Percentiles rank a stretch among this genome's conserved stretches.
phyloP scores from a whole-genome alignment of 1,140 invertebrate species.

The Cydia pomonella region DNA sequence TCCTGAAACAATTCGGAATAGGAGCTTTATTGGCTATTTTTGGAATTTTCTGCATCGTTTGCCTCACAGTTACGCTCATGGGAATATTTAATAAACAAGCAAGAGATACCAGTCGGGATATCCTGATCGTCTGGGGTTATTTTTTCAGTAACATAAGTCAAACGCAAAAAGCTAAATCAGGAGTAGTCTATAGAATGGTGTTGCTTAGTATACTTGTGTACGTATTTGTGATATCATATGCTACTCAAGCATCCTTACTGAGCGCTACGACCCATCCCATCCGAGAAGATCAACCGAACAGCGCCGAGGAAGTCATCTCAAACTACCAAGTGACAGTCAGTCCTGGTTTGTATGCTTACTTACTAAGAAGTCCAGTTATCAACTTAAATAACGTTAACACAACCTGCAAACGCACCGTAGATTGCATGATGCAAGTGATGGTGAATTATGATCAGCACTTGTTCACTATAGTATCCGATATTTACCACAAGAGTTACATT shows the following conservation, averaged over 20 bases:
- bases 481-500: not conserved
- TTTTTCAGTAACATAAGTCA: constrained; percentile 37
- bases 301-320: constrained; percentile 24
- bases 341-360: not conserved
- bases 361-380: not conserved
- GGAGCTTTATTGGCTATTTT: constrained; percentile 2
- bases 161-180: constrained; percentile 14
- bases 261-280: constrained; percentile 38
- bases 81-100: constrained; percentile 31
- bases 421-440: constrained; percentile 23
- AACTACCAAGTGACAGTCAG: constrained; percentile 8
- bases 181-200: constrained; percentile 33
- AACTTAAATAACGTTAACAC: not conserved
- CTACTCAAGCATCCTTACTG: constrained; percentile 36
- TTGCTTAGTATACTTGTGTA: constrained; percentile 37
- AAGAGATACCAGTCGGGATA: constrained; percentile 34
- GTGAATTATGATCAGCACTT: not conserved
- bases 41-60: constrained; percentile 19
- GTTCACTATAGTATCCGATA: not conserved
- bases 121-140: constrained; percentile 44
- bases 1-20: constrained; percentile 30
- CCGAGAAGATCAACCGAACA: constrained; percentile 33
- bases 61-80: constrained; percentile 7
- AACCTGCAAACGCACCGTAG: not conserved
- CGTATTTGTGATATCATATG: constrained; percentile 38